phyloP scores from a whole-genome alignment of 2,888 invertebrate genomes.

The Agrilus mali region DNA sequence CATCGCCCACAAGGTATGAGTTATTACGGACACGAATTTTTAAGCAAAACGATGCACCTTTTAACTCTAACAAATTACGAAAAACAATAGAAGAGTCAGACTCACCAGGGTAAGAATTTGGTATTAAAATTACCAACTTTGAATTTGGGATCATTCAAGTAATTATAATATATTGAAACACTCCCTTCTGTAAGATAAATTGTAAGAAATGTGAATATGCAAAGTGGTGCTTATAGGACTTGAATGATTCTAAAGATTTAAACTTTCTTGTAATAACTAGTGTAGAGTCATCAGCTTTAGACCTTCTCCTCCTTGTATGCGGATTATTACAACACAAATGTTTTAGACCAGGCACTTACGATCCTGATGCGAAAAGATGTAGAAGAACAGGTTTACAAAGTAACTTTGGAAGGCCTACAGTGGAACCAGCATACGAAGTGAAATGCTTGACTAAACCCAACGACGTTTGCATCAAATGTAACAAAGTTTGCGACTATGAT shows the following conservation, averaged over 20 bases:
- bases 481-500: slow-evolving; percentile 32
- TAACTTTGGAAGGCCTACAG: slow-evolving; percentile 32
- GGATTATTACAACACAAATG: neutral
- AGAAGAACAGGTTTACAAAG: slow-evolving; percentile 28
- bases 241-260: no score
- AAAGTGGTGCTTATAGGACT: no score
- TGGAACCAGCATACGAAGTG: slow-evolving; percentile 33
- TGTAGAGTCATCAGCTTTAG: neutral
- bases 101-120: slow-evolving; percentile 23
- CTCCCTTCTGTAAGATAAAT: no score
- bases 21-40: slow-evolving; percentile 9
- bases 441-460: slow-evolving; percentile 31
- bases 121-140: neutral
- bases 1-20: slow-evolving; percentile 26
- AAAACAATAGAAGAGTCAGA: slow-evolving; percentile 11
- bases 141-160: no score
- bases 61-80: slow-evolving; percentile 13
- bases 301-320: neutral
- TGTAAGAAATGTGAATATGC: no score
- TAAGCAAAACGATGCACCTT: slow-evolving; percentile 18
- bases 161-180: no score
- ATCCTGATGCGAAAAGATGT: slow-evolving; percentile 16
- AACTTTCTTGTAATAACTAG: no score
- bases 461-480: slow-evolving; percentile 34
- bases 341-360: slow-evolving; percentile 26